phyloP scores from a whole-genome alignment of 2,888 invertebrate species.

The Ennomos erosarius region DNA sequence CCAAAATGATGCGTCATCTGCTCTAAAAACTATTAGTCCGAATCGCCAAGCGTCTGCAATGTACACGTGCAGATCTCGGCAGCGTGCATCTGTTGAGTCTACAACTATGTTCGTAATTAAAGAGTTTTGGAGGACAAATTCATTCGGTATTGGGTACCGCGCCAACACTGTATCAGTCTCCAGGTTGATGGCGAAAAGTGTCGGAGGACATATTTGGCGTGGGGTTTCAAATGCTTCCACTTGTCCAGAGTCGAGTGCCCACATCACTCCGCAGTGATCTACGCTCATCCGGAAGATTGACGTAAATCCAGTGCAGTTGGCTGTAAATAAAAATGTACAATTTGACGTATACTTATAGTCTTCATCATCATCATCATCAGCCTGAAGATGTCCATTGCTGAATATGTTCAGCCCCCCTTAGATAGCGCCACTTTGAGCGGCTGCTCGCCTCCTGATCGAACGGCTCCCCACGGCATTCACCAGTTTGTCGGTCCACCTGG shows the following conservation, averaged over 20 bases:
- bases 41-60: slow-evolving; percentile 89
- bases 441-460: too few species aligned
- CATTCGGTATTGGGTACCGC: slow-evolving; percentile 87
- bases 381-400: too few species aligned
- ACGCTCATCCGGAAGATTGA: slow-evolving; percentile 92
- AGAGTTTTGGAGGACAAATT: slow-evolving; percentile 88
- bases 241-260: slow-evolving; percentile 93
- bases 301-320: slow-evolving; percentile 86
- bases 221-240: slow-evolving; percentile 88
- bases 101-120: slow-evolving; percentile 89
- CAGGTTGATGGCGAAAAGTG: slow-evolving; percentile 90
- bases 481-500: too few species aligned
- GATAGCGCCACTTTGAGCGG: too few species aligned
- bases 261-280: slow-evolving; percentile 91
- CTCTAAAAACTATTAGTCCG: slow-evolving; percentile 86
- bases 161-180: slow-evolving; percentile 86
- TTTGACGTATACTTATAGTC: background rate
- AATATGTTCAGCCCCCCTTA: too few species aligned
- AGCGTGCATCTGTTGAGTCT: slow-evolving; percentile 86
- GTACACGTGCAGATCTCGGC: slow-evolving; percentile 88
- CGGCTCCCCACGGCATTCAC: too few species aligned
- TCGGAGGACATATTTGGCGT: slow-evolving; percentile 89
- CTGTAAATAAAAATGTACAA: slow-evolving; percentile 46
- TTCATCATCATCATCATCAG: too few species aligned
- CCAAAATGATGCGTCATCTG: slow-evolving; percentile 86